Evolutionary conservation across 1,140 invertebrate species (phyloP).

Genomic region (Eumeta japonica): DNA sequence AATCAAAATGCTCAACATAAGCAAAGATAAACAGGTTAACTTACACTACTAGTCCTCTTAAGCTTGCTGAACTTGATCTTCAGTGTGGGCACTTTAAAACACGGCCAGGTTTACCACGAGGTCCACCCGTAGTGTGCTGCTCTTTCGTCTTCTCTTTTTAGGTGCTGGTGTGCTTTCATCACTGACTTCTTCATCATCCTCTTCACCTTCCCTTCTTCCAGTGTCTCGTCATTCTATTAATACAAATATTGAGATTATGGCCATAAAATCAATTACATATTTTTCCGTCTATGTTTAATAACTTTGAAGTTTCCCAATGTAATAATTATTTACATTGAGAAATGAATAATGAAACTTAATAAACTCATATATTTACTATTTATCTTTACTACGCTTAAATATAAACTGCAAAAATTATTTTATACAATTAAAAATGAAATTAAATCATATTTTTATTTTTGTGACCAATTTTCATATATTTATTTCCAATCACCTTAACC

Average conservation of each 20-base stretch:
- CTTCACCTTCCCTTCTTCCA: conserved; percentile 69
- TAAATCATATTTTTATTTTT: conserved; percentile 1
- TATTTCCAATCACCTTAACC: conserved; percentile 37
- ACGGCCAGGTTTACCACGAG: conserved; percentile 66
- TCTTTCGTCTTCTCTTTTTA: conserved; percentile 36
- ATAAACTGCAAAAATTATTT: too few species aligned
- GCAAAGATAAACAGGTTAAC: conserved; percentile 14
- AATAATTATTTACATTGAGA: too few species aligned
- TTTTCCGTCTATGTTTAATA: too few species aligned
- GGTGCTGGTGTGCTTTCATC: conserved; percentile 54
- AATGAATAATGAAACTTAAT: too few species aligned
- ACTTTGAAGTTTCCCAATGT: too few species aligned
- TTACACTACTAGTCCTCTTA: conserved; percentile 80
- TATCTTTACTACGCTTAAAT: too few species aligned
- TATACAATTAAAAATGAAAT: too few species aligned
- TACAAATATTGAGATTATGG: background rate
- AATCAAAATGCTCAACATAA: too few species aligned
- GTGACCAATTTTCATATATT: conserved; percentile 6
- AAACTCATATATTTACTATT: too few species aligned
- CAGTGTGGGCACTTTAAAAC: conserved; percentile 85
- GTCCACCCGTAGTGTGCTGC: conserved; percentile 31
- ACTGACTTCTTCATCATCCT: conserved; percentile 76
- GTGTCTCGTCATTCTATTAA: conserved; percentile 51
- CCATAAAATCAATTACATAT: too few species aligned
- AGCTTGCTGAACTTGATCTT: conserved; percentile 94